Evolutionary conservation across 1,140 invertebrate genomes (phyloP).

Genomic region (Propsilocerus akamusi): DNA sequence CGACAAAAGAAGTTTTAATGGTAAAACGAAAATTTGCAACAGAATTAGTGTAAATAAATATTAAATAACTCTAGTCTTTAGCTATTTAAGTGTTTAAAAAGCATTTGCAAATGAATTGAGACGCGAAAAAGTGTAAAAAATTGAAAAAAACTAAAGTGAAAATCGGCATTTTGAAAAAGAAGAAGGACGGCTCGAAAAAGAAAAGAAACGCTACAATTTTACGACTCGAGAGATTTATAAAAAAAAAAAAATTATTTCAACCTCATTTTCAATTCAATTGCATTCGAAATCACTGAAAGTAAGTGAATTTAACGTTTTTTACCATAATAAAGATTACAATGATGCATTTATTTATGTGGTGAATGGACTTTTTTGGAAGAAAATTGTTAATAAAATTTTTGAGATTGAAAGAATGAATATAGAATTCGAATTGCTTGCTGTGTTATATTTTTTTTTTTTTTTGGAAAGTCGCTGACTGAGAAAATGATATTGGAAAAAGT

Average conservation of each 20-base stretch:
- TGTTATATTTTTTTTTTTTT: not conserved
- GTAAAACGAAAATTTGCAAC: not conserved
- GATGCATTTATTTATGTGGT: not conserved
- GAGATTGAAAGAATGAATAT: not conserved
- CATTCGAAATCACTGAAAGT: slow-evolving; percentile 1
- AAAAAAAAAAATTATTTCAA: slow-evolving; percentile 3
- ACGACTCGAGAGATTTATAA: slow-evolving; percentile 3
- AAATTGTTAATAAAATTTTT: not conserved
- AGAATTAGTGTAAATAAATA: slow-evolving; percentile 4
- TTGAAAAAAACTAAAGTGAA: not conserved
- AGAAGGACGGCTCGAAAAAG: not conserved
- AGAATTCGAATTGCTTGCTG: no score
- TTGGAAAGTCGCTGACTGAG: not conserved
- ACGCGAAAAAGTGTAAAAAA: not conserved
- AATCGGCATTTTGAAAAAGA: slow-evolving; percentile 4
- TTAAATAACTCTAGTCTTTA: slow-evolving; percentile 4
- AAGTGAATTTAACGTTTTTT: not conserved
- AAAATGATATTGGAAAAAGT: not conserved
- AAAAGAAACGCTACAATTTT: slow-evolving; percentile 1
- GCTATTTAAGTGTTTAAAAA: not conserved
- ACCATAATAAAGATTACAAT: not conserved
- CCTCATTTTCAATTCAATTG: not conserved
- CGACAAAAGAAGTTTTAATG: not conserved
- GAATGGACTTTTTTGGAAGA: not conserved
- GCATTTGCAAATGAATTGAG: not conserved